These are phyloP conservation scores for Gavialis gangeticus DNA, from an alignment of 2,113 vertebrate genomes.

Conservation along the genomic window DNA sequence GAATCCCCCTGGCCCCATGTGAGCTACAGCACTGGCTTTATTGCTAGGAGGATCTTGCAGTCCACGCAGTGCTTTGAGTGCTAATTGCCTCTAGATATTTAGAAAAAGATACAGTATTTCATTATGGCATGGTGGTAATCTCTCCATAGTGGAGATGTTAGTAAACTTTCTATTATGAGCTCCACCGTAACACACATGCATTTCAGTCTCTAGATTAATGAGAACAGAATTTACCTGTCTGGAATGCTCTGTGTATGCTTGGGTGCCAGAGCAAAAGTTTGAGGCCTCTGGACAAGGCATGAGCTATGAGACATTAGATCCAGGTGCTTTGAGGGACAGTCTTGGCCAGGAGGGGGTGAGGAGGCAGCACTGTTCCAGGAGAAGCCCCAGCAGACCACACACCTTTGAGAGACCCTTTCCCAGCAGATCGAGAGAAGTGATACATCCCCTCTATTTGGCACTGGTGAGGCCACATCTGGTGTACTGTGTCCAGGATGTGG, in stretches of 20 bases:
- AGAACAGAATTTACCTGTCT: constrained; percentile 23
- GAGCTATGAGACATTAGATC: neutral
- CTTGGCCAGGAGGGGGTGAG: neutral
- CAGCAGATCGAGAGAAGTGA: neutral
- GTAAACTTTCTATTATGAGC: constrained; percentile 63
- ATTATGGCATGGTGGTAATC: constrained; percentile 56
- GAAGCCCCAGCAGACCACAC: neutral
- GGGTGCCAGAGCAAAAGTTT: neutral
- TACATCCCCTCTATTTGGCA: too few species aligned
- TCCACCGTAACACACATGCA: constrained; percentile 31
- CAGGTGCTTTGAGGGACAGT: neutral
- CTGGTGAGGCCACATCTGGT: too few species aligned
- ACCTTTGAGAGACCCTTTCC: neutral
- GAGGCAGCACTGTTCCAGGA: neutral
- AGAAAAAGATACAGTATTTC: neutral
- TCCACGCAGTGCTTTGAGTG: constrained; percentile 8
- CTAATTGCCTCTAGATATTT: constrained; percentile 55
- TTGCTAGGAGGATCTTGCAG: neutral
- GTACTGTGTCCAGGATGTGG: too few species aligned
- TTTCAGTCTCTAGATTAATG: constrained; percentile 32
- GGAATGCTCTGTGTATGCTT: neutral
- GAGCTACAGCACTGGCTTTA: neutral
- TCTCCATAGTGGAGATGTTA: neutral
- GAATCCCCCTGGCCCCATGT: neutral
- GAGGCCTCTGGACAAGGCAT: neutral